phyloP scores from a whole-genome alignment of 92 coral and sea anemone genomes.

The Epizoanthus illoricatus region DNA sequence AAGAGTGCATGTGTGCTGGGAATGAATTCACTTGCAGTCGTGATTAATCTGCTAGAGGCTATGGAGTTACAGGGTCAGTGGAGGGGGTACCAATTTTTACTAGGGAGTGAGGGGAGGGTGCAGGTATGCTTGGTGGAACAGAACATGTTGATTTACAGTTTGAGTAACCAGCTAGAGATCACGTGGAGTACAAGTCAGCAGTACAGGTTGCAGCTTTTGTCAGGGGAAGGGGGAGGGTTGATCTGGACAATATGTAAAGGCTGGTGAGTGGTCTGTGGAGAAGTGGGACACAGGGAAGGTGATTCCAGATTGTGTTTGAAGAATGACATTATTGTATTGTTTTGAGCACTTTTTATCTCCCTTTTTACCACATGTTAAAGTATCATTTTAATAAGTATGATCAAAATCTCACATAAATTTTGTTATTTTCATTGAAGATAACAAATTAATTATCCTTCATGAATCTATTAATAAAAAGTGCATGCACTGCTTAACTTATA shows the following conservation, averaged over 20 bases:
- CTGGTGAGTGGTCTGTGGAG: neutral
- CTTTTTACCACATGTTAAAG: neutral
- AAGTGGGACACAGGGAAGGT: no score
- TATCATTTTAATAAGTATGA: neutral
- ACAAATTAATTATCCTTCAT: no score
- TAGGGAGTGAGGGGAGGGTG: neutral
- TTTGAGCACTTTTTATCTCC: no score
- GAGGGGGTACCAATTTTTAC: neutral
- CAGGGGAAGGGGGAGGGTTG: neutral
- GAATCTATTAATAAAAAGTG: no score
- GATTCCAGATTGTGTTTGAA: no score
- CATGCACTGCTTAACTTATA: no score
- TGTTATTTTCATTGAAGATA: no score
- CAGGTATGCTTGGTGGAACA: no score
- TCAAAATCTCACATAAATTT: no score
- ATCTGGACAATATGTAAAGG: neutral
- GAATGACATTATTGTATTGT: no score
- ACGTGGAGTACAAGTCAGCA: neutral
- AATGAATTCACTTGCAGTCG: conserved; percentile 75
- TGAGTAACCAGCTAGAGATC: no score
- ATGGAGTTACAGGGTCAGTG: conserved; percentile 67
- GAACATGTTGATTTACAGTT: no score
- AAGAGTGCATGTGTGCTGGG: conserved; percentile 61
- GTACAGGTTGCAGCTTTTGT: neutral
- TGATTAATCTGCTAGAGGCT: conserved; percentile 84